Evolutionary conservation across 2,888 invertebrate genomes (phyloP).

Genomic region (Lysandra bellargus): DNA sequence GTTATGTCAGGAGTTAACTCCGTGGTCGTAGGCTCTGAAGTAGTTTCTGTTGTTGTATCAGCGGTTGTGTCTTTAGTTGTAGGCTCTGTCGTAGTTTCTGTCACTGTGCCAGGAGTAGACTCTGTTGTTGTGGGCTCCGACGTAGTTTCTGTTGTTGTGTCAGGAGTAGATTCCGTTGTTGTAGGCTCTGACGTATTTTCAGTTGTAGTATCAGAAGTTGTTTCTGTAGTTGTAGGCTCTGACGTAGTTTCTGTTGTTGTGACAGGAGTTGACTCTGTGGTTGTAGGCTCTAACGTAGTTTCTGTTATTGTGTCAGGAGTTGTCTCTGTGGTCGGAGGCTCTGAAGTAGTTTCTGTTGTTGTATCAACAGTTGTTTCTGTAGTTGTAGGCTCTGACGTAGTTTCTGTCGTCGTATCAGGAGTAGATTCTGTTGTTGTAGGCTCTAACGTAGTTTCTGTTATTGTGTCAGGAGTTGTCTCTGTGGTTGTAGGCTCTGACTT

Average conservation of each 20-base stretch:
- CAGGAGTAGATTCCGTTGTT: conserved; percentile 24
- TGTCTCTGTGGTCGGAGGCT: conserved; percentile 32
- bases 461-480: conserved; percentile 23
- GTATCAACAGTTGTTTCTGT: conserved; percentile 24
- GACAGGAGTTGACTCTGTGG: conserved; percentile 18
- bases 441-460: conserved; percentile 33
- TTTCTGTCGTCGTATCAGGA: conserved; percentile 28
- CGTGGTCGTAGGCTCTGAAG: conserved; percentile 31
- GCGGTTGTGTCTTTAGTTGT: conserved; percentile 26
- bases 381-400: conserved; percentile 32
- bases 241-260: conserved; percentile 14
- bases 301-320: conserved; percentile 25
- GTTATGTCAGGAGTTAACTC: conserved; percentile 6
- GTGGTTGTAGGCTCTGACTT: conserved; percentile 30
- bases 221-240: conserved; percentile 31
- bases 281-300: conserved; percentile 32
- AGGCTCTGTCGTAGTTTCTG: conserved; percentile 33
- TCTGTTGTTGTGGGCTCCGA: conserved; percentile 29
- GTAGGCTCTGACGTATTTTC: conserved; percentile 33
- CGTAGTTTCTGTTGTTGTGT: conserved; percentile 17
- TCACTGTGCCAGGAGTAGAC: conserved; percentile 27
- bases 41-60: conserved; percentile 22
- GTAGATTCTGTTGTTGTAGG: conserved; percentile 26
- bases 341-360: conserved; percentile 15
- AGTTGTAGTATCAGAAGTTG: conserved; percentile 29